Evolutionary conservation across 2,113 vertebrate genomes (phyloP), one percentile per base, ranked within the genome.

Genomic region (Phaethon lepturus): DNA sequence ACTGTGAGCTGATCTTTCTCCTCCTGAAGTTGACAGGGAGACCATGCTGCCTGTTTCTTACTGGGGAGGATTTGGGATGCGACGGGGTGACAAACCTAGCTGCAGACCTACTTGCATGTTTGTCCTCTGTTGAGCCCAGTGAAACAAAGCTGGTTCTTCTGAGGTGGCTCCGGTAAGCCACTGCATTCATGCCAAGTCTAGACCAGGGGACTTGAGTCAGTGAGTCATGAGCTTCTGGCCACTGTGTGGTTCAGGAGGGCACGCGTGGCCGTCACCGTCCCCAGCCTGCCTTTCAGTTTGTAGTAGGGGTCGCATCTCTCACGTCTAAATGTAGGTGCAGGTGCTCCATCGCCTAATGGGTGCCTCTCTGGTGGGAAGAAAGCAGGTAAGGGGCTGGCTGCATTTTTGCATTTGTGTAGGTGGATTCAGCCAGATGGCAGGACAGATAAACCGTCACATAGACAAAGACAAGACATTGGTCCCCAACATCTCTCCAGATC

Each of bases 11-110:
- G 63, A 7, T 20, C 18, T 59, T 47, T 31, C 58, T 59, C 38
- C 12, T n/a, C 35, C 49, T 9, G 9, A 55, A n/a, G 49, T 31
- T 28, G 24, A 15, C 0, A 0, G n/a, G 17, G 13, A 45, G 35
- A 13, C 22, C 0, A 0, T 13, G 26, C 53, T 50, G 49, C 45
- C 68, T 0, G 0, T 15, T 87, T 14, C 22, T 26, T 38, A 5
- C 29, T 23, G 55, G 68, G 19, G 10, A 79, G 33, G 50, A 53
- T 56, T 26, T 33, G 28, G 10, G 44, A 15, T 35, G 50, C 0
- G 1, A 45, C 8, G 8, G 33, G 23, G 25, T 52, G 42, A 23
- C 33, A 47, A 31, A 44, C 38, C 11, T 16, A 22, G 17, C 44
- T 64, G n/a, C 69, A 49, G 4, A n/a, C 35, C 31, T 15, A 9